Conservation (phyloP, 2,113 vertebrate genomes). For the Platysternon megacephalum region DNA sequence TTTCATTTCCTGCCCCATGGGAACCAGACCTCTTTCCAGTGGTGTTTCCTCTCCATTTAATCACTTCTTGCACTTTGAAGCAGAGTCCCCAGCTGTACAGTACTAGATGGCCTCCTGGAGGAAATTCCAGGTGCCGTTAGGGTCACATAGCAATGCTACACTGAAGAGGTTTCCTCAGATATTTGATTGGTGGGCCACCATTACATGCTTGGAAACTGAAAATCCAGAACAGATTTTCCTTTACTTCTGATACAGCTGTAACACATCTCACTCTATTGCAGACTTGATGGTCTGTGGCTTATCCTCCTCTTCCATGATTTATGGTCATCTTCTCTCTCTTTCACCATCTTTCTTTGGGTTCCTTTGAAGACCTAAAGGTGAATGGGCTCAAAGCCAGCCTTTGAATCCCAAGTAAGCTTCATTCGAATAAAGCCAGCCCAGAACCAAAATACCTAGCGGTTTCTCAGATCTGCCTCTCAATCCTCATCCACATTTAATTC, state of each 20-base stretch:
- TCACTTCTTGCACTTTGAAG: neutral
- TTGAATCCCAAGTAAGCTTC: neutral
- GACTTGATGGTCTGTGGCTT: neutral
- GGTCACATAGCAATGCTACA: neutral
- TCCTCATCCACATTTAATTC: neutral
- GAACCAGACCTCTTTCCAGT: neutral
- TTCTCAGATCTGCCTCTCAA: neutral
- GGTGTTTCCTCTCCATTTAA: neutral
- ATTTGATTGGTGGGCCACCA: neutral
- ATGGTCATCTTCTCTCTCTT: neutral
- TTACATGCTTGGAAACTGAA: neutral
- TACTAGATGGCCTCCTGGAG: neutral
- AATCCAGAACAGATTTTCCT: neutral
- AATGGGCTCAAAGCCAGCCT: neutral
- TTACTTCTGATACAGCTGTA: neutral
- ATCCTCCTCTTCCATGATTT: neutral
- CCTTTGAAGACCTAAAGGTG: neutral
- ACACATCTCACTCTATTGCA: neutral
- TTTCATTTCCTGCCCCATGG: neutral
- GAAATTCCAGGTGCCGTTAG: neutral
- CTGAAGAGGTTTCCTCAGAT: neutral
- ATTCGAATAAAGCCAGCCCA: neutral
- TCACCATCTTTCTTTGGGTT: neutral
- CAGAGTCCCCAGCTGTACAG: neutral
- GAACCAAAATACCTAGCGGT: neutral